These are phyloP conservation scores for Philereme vetulata DNA, from an alignment of 2,888 invertebrate genomes.

Conservation along the genomic window DNA sequence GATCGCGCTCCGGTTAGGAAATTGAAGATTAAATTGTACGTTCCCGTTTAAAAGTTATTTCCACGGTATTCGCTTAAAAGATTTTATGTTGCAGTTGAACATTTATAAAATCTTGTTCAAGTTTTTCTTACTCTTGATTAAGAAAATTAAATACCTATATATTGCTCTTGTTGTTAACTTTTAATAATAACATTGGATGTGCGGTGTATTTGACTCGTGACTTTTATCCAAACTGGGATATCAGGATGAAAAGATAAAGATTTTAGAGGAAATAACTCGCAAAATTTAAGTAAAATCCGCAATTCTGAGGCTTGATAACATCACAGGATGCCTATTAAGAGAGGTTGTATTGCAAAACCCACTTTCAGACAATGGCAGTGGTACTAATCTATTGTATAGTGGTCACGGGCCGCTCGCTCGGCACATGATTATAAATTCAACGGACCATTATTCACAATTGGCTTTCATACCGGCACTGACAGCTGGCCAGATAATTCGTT, in stretches of 20 bases:
- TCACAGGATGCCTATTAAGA: conserved; percentile 32
- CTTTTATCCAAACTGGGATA: too few species aligned
- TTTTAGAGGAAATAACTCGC: not conserved
- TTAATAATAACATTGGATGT: too few species aligned
- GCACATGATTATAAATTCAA: conserved; percentile 44
- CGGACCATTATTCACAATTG: conserved; percentile 73
- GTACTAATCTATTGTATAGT: conserved; percentile 37
- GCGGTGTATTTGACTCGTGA: too few species aligned
- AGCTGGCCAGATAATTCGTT: conserved; percentile 74
- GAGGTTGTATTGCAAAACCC: conserved; percentile 36
- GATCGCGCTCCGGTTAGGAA: conserved; percentile 36
- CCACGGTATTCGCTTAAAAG: conserved; percentile 6
- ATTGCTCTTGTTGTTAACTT: too few species aligned
- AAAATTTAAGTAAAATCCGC: conserved; percentile 17
- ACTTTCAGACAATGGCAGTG: conserved; percentile 38
- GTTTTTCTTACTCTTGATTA: too few species aligned
- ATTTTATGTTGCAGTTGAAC: conserved; percentile 11
- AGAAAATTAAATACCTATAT: too few species aligned
- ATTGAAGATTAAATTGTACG: conserved; percentile 39
- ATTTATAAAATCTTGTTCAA: conserved; percentile 3
- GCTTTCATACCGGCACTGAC: conserved; percentile 68
- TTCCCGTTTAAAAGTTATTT: conserved; percentile 26
- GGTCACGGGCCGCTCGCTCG: conserved; percentile 35
- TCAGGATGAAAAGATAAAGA: not conserved
- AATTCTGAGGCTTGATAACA: conserved; percentile 20